A percentile compares a stretch with the other conserved stretches of the same genome.
Evolutionary conservation across 2,888 invertebrate genomes (phyloP).

Genomic region (Lycaena phlaeas): DNA sequence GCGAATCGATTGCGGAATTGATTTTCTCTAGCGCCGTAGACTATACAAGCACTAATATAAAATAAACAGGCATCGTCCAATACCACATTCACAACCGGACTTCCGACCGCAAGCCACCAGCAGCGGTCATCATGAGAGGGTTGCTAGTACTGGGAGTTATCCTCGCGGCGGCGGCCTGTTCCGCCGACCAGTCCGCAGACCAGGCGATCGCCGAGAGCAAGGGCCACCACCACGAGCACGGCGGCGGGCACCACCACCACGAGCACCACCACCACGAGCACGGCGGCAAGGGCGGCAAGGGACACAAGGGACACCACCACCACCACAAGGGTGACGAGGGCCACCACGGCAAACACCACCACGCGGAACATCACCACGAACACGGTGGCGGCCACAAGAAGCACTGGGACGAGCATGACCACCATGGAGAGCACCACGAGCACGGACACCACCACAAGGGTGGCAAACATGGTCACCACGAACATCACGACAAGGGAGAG

Average conservation of each 20-base stretch:
- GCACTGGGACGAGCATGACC: constrained; percentile 82
- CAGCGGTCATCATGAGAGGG: constrained; percentile 39
- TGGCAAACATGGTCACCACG: constrained; percentile 85
- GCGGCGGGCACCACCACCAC: constrained; percentile 78
- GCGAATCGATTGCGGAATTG: constrained; percentile 54
- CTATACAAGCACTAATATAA: constrained; percentile 44
- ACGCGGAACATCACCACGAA: constrained; percentile 80
- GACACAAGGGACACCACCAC: constrained; percentile 82
- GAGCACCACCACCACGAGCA: constrained; percentile 78
- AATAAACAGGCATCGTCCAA: constrained; percentile 47
- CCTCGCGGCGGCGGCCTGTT: constrained; percentile 47
- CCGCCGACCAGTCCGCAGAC: constrained; percentile 40
- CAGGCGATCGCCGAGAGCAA: constrained; percentile 67
- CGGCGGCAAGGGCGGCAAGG: constrained; percentile 83
- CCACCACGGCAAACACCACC: constrained; percentile 83
- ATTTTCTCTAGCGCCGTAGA: constrained; percentile 46
- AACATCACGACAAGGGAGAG: constrained; percentile 88
- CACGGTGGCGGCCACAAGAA: constrained; percentile 86
- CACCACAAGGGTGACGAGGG: constrained; percentile 85
- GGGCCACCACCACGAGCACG: constrained; percentile 68
- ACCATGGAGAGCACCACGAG: constrained; percentile 83
- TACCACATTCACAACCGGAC: constrained; percentile 57
- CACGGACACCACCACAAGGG: constrained; percentile 85
- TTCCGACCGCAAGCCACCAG: constrained; percentile 38
- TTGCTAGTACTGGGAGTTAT: constrained; percentile 45